Evolutionary conservation across 2,797 vertebrate genomes (phyloP).

Genomic region (Microhierax caerulescens): DNA sequence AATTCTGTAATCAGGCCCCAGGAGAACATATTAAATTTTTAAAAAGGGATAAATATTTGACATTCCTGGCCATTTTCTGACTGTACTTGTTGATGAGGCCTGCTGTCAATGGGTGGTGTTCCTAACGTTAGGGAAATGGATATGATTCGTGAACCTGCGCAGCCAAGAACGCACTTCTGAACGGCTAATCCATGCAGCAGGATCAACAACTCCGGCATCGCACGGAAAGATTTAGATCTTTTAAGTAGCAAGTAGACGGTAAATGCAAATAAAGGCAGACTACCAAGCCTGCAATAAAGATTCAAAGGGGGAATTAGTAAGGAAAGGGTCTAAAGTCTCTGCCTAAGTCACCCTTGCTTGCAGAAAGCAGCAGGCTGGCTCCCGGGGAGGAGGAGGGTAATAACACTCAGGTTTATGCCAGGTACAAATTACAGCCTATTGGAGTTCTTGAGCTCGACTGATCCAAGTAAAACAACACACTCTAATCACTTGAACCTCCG

Average conservation of each 20-base stretch:
- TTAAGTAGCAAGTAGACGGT: background rate
- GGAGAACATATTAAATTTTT: constrained; percentile 75
- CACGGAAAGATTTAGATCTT: background rate
- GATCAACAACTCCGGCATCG: background rate
- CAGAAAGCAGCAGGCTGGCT: background rate
- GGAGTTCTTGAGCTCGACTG: background rate
- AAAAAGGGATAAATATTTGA: constrained; percentile 79
- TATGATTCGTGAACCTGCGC: background rate
- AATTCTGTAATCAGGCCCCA: constrained; percentile 77
- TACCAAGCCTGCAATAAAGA: background rate
- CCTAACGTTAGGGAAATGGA: background rate
- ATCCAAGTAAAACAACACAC: background rate
- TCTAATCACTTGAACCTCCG: background rate
- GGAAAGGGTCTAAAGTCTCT: background rate
- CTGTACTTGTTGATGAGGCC: constrained; percentile 58
- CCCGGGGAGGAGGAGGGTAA: background rate
- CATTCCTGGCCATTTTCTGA: constrained; percentile 61
- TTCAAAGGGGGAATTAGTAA: background rate
- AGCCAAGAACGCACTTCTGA: background rate
- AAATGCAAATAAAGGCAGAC: background rate
- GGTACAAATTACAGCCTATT: background rate
- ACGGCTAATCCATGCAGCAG: background rate
- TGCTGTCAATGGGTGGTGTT: constrained; percentile 54
- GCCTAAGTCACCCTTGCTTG: background rate
- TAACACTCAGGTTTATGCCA: background rate